Base-by-base conservation (phyloP, 2,888 invertebrate species). In the Coenonympha glycerion region DNA sequence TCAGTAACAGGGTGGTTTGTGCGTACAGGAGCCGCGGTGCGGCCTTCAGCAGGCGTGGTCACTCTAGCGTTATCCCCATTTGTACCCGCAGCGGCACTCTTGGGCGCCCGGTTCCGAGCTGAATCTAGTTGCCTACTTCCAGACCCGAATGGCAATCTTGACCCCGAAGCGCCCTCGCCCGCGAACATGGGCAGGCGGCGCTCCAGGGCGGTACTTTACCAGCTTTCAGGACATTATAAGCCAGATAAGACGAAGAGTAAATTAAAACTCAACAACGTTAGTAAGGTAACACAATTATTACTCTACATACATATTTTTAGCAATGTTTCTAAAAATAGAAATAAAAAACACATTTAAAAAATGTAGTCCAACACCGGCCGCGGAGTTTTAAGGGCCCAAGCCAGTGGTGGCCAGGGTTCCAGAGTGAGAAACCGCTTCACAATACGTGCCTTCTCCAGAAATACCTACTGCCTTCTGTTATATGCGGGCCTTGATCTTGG, bases 171-270 rank as follows among this genome's bases (percentile, higher is more conserved):
- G 65, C 92, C 92, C 55, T 93, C 94, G 63, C 92, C 94, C 66
- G 92, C 94, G 69, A 96, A 96, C 89, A 96, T 96, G 89, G 96
- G 95, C 65, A 89, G 97, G 63, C 90, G 98, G 71, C 91, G 98
- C 69, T 97, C 97, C 76, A 90, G 98, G 73, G 98, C 98, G 34
- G 97, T 98, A 53, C 92, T 98, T 58, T 98, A 98, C 88, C 97
- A 98, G 88, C 91, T 98, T 67, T 97, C 97, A 65, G 98, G 98
- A 59, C 97, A 97, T 86, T 98, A 97, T 87, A 96, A 95, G 79
- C 96, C 95, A 73, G 96, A 96, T 83, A 95, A 95, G 79, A 92
- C 92, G 87, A 95, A 97, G 89, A 93, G 93, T 62, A 97, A 97
- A 89, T 90, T 97, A 69, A 97, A 97, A 89, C 90, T 97, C 66